Conservation (phyloP, 2,113 vertebrate species). For the Pygathrix nemaeus region DNA sequence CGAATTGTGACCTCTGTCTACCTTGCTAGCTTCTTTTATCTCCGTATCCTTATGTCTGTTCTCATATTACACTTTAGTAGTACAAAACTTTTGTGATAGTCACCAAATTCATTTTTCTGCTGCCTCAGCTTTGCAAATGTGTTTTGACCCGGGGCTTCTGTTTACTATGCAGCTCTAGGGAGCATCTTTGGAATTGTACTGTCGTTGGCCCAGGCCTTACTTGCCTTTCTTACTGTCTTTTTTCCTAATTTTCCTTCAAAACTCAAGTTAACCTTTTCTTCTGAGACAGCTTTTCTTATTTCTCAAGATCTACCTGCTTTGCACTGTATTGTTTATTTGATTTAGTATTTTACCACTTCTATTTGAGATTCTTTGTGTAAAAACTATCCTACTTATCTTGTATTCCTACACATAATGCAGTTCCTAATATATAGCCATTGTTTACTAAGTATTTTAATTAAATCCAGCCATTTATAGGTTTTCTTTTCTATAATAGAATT, state of each 20-base stretch:
- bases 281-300: not conserved
- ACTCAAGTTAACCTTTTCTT: not conserved
- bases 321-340: not conserved
- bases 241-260: conserved; percentile 8
- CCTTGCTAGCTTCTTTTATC: not conserved
- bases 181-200: not conserved
- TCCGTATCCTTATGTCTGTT: not conserved
- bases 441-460: conserved; percentile 22
- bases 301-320: not conserved
- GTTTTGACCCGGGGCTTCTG: not conserved
- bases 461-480: not conserved
- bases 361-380: not conserved
- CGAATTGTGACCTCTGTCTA: not conserved
- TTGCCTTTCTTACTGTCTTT: not conserved
- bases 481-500: not conserved
- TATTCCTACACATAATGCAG: not conserved
- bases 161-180: not conserved
- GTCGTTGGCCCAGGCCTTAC: not conserved
- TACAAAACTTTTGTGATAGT: not conserved
- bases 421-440: not conserved
- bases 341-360: not conserved
- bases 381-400: not conserved
- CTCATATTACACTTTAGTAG: not conserved
- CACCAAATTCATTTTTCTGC: conserved; percentile 9
- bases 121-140: not conserved